A percentile compares a stretch with the other conserved stretches of the same genome.
Evolutionary conservation across 2,888 invertebrate genomes (phyloP).

Genomic region (Rhagonycha fulva): DNA sequence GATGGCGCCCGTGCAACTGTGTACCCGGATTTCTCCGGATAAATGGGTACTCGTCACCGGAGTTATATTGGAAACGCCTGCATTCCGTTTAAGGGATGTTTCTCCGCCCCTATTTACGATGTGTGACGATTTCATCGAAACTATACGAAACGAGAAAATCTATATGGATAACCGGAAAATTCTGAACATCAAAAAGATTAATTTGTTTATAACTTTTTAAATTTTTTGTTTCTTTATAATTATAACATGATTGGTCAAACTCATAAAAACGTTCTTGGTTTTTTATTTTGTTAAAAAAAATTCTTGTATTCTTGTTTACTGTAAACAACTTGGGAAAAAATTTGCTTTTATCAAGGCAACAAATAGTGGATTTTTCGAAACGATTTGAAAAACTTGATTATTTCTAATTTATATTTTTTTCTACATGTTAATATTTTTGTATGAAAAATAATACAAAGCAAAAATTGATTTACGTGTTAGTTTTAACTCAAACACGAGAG

Average conservation of each 20-base stretch:
- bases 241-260: no score
- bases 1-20: slow-evolving; percentile 37
- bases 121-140: background rate
- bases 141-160: slow-evolving; percentile 14
- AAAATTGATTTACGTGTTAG: background rate
- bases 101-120: slow-evolving; percentile 32
- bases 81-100: slow-evolving; percentile 30
- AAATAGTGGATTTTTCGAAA: no score
- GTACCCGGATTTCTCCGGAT: slow-evolving; percentile 39
- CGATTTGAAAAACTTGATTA: no score
- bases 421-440: background rate
- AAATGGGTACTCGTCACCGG: slow-evolving; percentile 25
- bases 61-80: slow-evolving; percentile 36
- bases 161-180: background rate
- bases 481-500: background rate
- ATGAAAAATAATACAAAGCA: background rate
- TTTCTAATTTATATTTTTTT: background rate
- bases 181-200: background rate
- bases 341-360: no score
- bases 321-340: no score
- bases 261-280: no score
- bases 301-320: no score
- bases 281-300: no score
- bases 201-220: background rate
- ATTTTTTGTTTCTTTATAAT: no score